Base-by-base conservation (phyloP, 2,113 vertebrate species). In the Varanus salvator region DNA sequence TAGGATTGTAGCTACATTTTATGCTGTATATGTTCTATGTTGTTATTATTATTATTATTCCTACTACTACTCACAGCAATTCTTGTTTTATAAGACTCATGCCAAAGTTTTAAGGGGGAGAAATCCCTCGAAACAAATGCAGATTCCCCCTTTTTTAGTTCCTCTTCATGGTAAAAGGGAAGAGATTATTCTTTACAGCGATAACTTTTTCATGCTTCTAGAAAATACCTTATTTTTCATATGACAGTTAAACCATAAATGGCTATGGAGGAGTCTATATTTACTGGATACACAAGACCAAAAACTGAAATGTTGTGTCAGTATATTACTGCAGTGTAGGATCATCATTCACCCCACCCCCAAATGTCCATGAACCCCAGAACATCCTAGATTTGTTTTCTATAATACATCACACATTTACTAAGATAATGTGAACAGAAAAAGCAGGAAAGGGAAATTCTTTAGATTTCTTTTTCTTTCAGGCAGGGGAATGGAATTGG, bases 201-300 rank as follows among this genome's bases (percentile, higher is more conserved):
- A 85, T n/a, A 72, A 52, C 8, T 87, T 91, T 95, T 94, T 94
- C 92, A 96, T 93, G 92, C 92, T 94, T 93, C 89, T 48, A 89
- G 96, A 92, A 94, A 93, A 94, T 94, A 96, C 95, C 95, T 96
- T 96, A 96, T 95, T 95, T 94, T 95, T 93, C 96, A 95, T 91
- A 92, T 94, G 93, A 96, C 91, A 91, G 89, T 96, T 95, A 96
- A 97, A 97, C 96, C 95, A 96, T 97, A 97, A 97, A 96, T 96
- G 96, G 96, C 95, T 97, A 44, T 44, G 38, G 96, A 97, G 95
- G 94, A 95, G 96, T 94, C 96, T 96, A 89, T 96, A 95, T 97
- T 97, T 96, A 95, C 96, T 95, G 92, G 95, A 94, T 94, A 94
- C 94, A 21, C 82, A 94, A 94, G 94, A 91, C 95, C 84, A 95